These are phyloP conservation scores for Pseudomugil tenellus DNA, from an alignment of 2,797 vertebrate genomes.

Conservation along the genomic window DNA sequence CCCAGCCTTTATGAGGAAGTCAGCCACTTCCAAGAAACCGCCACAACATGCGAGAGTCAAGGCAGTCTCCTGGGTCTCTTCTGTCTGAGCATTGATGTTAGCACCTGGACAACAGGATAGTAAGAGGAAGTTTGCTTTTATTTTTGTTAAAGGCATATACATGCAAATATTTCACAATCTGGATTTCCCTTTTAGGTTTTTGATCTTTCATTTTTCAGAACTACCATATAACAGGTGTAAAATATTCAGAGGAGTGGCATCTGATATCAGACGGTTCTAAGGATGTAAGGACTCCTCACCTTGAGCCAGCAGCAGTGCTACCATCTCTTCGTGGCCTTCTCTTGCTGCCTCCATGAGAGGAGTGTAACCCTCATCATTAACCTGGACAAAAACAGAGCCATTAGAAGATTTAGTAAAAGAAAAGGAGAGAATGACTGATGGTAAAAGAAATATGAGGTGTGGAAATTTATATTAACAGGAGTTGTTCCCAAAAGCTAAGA, in stretches of 20 bases:
- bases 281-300: conserved; percentile 74
- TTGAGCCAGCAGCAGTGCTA: conserved; percentile 96
- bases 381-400: conserved; percentile 69
- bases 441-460: background rate
- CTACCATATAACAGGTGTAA: background rate
- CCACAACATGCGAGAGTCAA: conserved; percentile 97
- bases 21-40: conserved; percentile 97
- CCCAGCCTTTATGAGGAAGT: conserved; percentile 98
- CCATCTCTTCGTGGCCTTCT: conserved; percentile 99
- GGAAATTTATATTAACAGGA: background rate
- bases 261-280: background rate
- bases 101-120: conserved; percentile 82
- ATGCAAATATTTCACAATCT: background rate
- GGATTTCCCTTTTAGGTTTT: background rate
- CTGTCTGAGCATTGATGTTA: conserved; percentile 98
- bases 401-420: conserved; percentile 19
- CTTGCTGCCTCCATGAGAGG: conserved; percentile 98
- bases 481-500: background rate
- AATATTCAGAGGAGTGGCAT: background rate
- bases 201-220: background rate
- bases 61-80: conserved; percentile 98
- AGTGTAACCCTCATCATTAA: conserved; percentile 99
- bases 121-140: background rate
- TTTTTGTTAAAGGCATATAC: background rate
- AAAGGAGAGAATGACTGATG: conserved; percentile 16